Base-by-base conservation (phyloP, 2,888 invertebrate species). In the Epirrhoe tristata region DNA sequence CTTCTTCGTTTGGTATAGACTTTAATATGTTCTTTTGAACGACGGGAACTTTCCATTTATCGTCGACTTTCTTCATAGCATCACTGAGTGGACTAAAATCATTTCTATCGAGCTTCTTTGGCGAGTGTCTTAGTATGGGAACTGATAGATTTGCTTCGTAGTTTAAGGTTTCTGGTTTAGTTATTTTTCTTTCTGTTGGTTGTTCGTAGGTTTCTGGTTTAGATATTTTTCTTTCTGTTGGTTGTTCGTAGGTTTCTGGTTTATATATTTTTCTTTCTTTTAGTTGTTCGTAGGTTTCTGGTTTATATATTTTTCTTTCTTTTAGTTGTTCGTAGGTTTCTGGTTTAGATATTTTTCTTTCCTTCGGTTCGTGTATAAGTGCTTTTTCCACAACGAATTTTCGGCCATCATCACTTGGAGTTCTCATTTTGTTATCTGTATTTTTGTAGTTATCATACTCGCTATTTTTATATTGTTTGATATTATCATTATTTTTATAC, bases 11-110 rank as follows among this genome's bases (percentile, higher is more conserved):
- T 0, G 91, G 87, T 46, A 90, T 67, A 12, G 91, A 89, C 75
- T 93, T 94, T 57, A 95, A 72, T 67, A 94, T 93, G 81, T 94
- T 94, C 83, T 94, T 95, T 80, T 96, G 95, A n/a, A 96, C 95
- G 0, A 91, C 95, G 0, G 96, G 96, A 65, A 96, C 93, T 90
- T 95, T 84, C 89, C 89, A 94, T 74, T 93, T 93, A 66, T 90
- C 87, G 6, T 93, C 91, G 0, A 93, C 86, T 6, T 81, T 79
- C 61, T 83, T 86, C 93, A 91, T 92, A 0, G 87, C 90, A 1
- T 90, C 88, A 63, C 91, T 91, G 66, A 87, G 73, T 14, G 79
- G 75, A 3, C 70, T 75, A 1, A 66, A 71, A 4, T 80, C 78
- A 1, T 62, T 69, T 0, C 69, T 59, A 39, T 73, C 66, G 0